Evolutionary conservation across 1,140 invertebrate genomes (phyloP).

Genomic region (Probaryconus sp.): DNA sequence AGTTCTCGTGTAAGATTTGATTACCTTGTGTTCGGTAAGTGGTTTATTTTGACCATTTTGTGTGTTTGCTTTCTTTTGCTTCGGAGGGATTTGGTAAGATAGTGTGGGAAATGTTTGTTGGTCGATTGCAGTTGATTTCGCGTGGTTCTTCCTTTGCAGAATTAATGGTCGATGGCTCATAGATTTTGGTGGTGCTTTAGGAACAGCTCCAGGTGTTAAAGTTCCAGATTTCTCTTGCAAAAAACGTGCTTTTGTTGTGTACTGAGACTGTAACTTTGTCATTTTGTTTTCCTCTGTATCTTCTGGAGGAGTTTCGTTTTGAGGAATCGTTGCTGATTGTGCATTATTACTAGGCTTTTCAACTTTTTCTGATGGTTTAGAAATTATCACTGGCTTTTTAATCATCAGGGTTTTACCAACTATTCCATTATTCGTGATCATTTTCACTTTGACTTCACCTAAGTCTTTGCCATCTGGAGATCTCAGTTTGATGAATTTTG

Average conservation of each 20-base stretch:
- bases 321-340: neutral
- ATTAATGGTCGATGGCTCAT: too few relatives aligned
- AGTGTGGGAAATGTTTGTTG: too few relatives aligned
- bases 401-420: constrained; percentile 19
- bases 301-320: neutral
- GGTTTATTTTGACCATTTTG: too few relatives aligned
- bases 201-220: neutral
- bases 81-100: neutral
- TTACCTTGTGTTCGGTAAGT: too few relatives aligned
- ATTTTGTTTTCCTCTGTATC: neutral
- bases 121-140: too few relatives aligned
- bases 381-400: neutral
- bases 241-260: constrained; percentile 18
- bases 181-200: neutral
- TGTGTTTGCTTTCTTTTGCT: constrained; percentile 5
- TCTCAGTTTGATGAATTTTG: constrained; percentile 63
- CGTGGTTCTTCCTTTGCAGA: too few relatives aligned
- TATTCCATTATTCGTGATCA: constrained; percentile 17
- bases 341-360: too few relatives aligned
- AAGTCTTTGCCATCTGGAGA: constrained; percentile 63
- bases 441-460: constrained; percentile 63
- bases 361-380: too few relatives aligned
- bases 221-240: constrained; percentile 6
- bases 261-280: constrained; percentile 23
- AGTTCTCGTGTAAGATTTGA: constrained; percentile 38